Conservation (phyloP, 2,113 vertebrate species). For the Phalacrocorax pelagicus region DNA sequence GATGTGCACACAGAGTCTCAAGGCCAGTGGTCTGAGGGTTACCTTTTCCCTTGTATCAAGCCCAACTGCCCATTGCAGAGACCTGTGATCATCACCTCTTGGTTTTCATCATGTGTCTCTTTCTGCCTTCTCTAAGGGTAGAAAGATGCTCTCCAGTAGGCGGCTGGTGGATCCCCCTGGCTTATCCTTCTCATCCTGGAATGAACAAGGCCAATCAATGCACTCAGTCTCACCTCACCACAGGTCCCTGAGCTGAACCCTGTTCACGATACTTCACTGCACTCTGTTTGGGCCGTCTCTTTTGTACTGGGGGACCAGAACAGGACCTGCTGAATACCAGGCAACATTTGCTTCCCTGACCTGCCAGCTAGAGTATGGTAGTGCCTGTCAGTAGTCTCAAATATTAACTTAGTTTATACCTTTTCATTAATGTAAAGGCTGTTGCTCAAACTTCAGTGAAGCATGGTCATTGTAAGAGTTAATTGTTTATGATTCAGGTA, state of each 20-base stretch:
- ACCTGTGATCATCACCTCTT: not conserved
- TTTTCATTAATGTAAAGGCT: not conserved
- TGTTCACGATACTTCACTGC: not conserved
- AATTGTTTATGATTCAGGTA: not conserved
- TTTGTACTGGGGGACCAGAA: fast-evolving
- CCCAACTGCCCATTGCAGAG: fast-evolving
- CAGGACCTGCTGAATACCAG: fast-evolving
- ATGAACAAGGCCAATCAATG: not conserved
- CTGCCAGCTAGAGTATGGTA: not conserved
- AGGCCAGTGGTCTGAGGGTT: not conserved
- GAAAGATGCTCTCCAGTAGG: not conserved
- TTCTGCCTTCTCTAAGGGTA: not conserved
- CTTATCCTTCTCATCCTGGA: not conserved
- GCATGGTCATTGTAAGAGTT: not conserved
- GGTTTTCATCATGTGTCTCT: not conserved
- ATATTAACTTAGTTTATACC: not conserved
- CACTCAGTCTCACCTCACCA: too few relatives aligned
- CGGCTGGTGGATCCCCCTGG: not conserved
- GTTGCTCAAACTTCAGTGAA: not conserved
- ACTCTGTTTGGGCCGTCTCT: not conserved
- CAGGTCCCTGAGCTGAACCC: not conserved
- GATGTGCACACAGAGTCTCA: fast-evolving
- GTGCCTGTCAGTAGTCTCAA: not conserved
- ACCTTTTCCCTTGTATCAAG: not conserved
- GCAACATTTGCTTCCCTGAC: not conserved